A percentile compares a stretch with the other conserved stretches of the same genome.
phyloP scores from a whole-genome alignment of 2,888 invertebrate species.

The Oscheius sp. region DNA sequence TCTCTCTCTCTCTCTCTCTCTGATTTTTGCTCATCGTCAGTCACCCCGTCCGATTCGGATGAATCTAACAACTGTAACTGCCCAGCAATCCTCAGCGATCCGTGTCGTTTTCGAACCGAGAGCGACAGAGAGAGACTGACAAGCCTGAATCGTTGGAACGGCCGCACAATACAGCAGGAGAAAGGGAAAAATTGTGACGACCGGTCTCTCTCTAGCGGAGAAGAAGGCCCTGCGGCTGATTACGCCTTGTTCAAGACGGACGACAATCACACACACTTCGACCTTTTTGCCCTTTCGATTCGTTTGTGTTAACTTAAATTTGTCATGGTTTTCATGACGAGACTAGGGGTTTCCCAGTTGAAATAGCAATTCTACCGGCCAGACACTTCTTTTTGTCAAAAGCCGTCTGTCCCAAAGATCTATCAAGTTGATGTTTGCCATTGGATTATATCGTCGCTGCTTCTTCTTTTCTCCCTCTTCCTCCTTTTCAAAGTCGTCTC shows the following conservation, averaged over 20 bases:
- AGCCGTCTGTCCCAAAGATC: too few relatives aligned
- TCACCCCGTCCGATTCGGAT: not conserved
- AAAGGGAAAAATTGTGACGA: slow-evolving; percentile 32
- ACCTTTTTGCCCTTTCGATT: too few relatives aligned
- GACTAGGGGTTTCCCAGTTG: too few relatives aligned
- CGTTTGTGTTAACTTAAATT: too few relatives aligned
- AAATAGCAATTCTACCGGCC: too few relatives aligned
- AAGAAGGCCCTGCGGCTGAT: slow-evolving; percentile 11
- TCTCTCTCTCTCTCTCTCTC: slow-evolving; percentile 10
- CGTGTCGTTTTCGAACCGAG: slow-evolving; percentile 4
- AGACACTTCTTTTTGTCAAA: not conserved
- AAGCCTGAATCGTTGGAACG: slow-evolving; percentile 5
- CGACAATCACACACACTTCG: slow-evolving; percentile 9
- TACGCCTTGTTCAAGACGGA: slow-evolving; percentile 23
- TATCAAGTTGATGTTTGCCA: too few relatives aligned
- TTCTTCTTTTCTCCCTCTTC: slow-evolving; percentile 1
- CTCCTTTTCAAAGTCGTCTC: not conserved
- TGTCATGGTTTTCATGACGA: too few relatives aligned
- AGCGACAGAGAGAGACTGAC: not conserved
- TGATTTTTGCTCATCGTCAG: not conserved
- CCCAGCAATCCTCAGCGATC: not conserved
- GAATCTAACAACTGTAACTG: not conserved
- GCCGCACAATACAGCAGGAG: slow-evolving; percentile 19
- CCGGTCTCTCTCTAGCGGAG: slow-evolving; percentile 8
- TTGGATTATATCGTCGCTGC: not conserved